phyloP scores from a whole-genome alignment of 2,113 vertebrate species.

The Tyto alba region DNA sequence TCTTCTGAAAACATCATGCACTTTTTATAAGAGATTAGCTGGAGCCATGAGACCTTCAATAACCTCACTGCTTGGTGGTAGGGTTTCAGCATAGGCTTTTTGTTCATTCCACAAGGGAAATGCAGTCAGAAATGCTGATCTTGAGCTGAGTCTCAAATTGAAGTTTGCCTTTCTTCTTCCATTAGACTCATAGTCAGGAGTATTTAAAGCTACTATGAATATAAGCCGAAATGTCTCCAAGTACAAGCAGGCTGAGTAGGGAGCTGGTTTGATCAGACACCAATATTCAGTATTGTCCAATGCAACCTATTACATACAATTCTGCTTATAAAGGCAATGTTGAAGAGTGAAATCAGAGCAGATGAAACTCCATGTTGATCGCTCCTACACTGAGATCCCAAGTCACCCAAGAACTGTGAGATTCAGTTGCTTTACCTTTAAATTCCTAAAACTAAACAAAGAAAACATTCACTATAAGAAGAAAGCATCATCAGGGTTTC shows the following conservation, averaged over 20 bases:
- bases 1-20: not conserved
- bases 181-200: not conserved
- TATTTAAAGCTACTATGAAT: not conserved
- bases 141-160: not conserved
- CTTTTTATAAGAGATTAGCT: not conserved
- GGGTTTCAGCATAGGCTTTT: not conserved
- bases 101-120: not conserved
- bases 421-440: not conserved
- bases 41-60: not conserved
- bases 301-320: not conserved
- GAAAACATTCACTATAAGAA: not conserved
- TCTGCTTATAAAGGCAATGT: not conserved
- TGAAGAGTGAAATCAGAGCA: not conserved
- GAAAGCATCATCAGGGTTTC: not conserved
- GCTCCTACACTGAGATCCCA: not conserved
- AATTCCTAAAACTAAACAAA: not conserved
- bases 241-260: not conserved
- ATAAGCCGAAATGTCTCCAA: not conserved
- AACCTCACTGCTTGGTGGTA: not conserved
- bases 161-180: not conserved
- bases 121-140: not conserved
- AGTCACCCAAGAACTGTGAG: not conserved
- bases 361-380: not conserved
- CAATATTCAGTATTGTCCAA: not conserved
- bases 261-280: not conserved